Conservation (phyloP, 2,113 vertebrate species). For the Hippolais icterina region DNA sequence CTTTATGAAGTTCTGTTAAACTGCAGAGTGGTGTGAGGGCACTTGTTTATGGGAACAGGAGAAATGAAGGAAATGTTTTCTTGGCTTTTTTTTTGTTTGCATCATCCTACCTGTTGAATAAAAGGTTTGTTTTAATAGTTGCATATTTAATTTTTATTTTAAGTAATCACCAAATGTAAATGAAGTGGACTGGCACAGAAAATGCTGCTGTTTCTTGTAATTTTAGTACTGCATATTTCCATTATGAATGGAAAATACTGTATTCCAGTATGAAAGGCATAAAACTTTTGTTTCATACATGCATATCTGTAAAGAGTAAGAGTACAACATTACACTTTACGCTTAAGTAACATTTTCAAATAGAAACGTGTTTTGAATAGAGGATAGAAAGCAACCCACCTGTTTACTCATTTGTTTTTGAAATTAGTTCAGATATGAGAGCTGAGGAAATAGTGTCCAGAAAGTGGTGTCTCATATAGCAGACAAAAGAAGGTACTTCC, state of each 20-base stretch:
- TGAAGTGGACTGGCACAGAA: neutral
- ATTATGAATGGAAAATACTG: neutral
- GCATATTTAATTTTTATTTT: neutral
- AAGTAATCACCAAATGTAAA: neutral
- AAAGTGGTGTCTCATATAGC: neutral
- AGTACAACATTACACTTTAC: neutral
- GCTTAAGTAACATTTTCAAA: neutral
- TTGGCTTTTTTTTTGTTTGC: neutral
- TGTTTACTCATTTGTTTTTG: neutral
- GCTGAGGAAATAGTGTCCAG: neutral
- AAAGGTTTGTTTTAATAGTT: neutral
- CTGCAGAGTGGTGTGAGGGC: neutral
- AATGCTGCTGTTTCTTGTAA: neutral
- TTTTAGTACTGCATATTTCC: neutral
- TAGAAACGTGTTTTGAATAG: neutral
- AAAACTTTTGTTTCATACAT: neutral
- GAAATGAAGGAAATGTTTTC: neutral
- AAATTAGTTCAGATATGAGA: neutral
- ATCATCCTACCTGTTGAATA: neutral
- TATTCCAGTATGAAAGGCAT: neutral
- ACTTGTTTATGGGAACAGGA: neutral
- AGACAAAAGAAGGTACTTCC: neutral
- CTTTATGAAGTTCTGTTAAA: neutral
- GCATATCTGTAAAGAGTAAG: neutral
- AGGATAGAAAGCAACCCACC: neutral